Percentiles rank a stretch among this genome's conserved stretches.
These are phyloP conservation scores for Notothenia coriiceps DNA, from an alignment of 2,113 vertebrate species.

Conservation along the genomic window DNA sequence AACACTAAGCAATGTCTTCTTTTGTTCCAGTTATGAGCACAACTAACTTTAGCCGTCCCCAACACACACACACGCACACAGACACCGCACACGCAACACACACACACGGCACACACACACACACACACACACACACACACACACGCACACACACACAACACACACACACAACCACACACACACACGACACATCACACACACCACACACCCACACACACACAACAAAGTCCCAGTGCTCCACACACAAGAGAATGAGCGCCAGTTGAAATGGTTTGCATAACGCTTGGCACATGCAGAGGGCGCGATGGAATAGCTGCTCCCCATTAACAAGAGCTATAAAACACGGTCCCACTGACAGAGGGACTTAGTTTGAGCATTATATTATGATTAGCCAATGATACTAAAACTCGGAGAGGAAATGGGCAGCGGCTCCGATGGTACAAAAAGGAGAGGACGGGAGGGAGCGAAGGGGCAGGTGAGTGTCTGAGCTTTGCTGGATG, in stretches of 20 bases:
- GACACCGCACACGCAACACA: slow-evolving; percentile 17
- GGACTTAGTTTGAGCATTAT: slow-evolving; percentile 83
- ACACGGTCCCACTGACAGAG: slow-evolving; percentile 75
- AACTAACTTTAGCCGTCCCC: slow-evolving; percentile 28
- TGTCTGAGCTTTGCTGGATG: slow-evolving; percentile 17
- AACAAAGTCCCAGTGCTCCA: slow-evolving; percentile 49
- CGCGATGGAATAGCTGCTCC: slow-evolving; percentile 70
- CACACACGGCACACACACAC: slow-evolving; percentile 24
- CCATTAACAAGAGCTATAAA: slow-evolving; percentile 82
- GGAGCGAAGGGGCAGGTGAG: slow-evolving; percentile 22
- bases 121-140: slow-evolving; percentile 26
- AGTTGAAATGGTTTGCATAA: slow-evolving; percentile 77
- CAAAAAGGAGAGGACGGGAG: slow-evolving; percentile 49
- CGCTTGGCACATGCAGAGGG: slow-evolving; percentile 65
- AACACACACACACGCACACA: slow-evolving; percentile 13
- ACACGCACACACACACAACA: slow-evolving; percentile 28
- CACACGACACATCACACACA: slow-evolving; percentile 12
- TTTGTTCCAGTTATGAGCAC: slow-evolving; percentile 56
- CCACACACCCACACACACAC: slow-evolving; percentile 22
- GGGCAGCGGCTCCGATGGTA: slow-evolving; percentile 40
- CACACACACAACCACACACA: slow-evolving; percentile 23
- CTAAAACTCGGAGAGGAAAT: slow-evolving; percentile 74
- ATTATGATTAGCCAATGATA: slow-evolving; percentile 83
- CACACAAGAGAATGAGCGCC: slow-evolving; percentile 70
- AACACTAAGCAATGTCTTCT: slow-evolving; percentile 43